Percentiles rank a stretch among this genome's conserved stretches.
Evolutionary conservation across 2,113 vertebrate species (phyloP).

Genomic region (Raja brachyura): DNA sequence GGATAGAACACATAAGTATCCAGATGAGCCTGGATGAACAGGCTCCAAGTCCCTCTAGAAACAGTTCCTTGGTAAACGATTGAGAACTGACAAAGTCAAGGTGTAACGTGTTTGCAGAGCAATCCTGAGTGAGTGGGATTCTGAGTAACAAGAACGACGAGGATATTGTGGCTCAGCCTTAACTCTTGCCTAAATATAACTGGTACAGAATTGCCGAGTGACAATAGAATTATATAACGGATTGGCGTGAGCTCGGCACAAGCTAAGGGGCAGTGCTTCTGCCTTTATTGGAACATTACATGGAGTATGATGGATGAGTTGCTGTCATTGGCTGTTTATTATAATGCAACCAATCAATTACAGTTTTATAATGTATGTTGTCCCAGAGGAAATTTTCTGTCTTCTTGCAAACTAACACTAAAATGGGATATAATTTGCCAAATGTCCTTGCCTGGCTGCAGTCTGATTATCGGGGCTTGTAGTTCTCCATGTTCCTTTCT

Average conservation of each 20-base stretch:
- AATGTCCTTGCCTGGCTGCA: constrained; percentile 55
- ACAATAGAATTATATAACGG: not conserved
- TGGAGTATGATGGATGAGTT: constrained; percentile 61
- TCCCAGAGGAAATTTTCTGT: constrained; percentile 62
- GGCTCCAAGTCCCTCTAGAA: constrained; percentile 5
- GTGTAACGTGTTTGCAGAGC: constrained; percentile 8
- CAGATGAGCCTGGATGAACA: not conserved
- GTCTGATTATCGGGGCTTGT: constrained; percentile 54
- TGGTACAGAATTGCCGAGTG: not conserved
- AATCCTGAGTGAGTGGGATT: not conserved
- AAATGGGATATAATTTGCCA: constrained; percentile 66
- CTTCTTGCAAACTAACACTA: constrained; percentile 60
- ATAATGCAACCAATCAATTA: constrained; percentile 67
- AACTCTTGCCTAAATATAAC: not conserved
- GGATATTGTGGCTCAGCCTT: not conserved
- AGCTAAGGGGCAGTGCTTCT: constrained; percentile 35
- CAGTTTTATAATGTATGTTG: constrained; percentile 56
- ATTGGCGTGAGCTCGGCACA: constrained; percentile 2
- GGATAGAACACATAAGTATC: not conserved
- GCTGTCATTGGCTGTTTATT: constrained; percentile 66
- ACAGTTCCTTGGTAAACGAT: not conserved
- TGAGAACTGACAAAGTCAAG: constrained; percentile 23
- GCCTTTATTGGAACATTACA: constrained; percentile 49
- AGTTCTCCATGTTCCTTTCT: constrained; percentile 56
- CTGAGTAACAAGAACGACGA: not conserved